Evolutionary conservation across 2,797 vertebrate genomes (phyloP).

Genomic region (Typhlichthys subterraneus): DNA sequence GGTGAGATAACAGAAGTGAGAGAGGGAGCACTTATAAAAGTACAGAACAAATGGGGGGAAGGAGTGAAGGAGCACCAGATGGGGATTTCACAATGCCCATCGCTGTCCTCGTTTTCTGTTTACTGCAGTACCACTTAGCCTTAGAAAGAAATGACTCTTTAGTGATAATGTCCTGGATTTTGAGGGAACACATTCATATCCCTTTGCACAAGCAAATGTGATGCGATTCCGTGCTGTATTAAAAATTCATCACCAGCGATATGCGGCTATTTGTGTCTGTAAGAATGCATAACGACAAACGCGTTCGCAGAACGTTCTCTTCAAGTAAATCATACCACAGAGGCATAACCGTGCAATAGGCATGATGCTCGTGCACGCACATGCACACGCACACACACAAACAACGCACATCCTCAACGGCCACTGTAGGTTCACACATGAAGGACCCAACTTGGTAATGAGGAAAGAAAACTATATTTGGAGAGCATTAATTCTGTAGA

Average conservation of each 20-base stretch:
- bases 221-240: constrained; percentile 33
- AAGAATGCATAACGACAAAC: constrained; percentile 45
- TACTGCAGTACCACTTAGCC: constrained; percentile 67
- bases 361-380: constrained; percentile 1
- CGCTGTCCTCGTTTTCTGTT: constrained; percentile 57
- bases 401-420: constrained; percentile 53
- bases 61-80: constrained; percentile 72
- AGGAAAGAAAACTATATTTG: constrained; percentile 70
- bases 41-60: constrained; percentile 41
- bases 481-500: constrained; percentile 70
- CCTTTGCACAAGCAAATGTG: constrained; percentile 47
- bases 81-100: constrained; percentile 68
- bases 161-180: constrained; percentile 43
- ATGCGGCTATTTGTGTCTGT: constrained; percentile 38
- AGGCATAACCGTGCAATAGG: constrained; percentile 14
- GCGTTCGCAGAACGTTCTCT: constrained; percentile 16
- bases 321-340: constrained; percentile 22
- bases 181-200: constrained; percentile 55
- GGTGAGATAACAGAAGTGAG: constrained; percentile 51
- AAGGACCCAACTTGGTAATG: constrained; percentile 60
- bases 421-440: constrained; percentile 49
- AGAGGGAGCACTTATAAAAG: constrained; percentile 20
- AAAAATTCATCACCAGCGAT: constrained; percentile 47
- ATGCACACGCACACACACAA: constrained; percentile 18
- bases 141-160: constrained; percentile 59